A percentile compares a stretch with the other conserved stretches of the same genome.
Evolutionary conservation across 1,140 invertebrate species (phyloP).

Genomic region (Portunus trituberculatus): DNA sequence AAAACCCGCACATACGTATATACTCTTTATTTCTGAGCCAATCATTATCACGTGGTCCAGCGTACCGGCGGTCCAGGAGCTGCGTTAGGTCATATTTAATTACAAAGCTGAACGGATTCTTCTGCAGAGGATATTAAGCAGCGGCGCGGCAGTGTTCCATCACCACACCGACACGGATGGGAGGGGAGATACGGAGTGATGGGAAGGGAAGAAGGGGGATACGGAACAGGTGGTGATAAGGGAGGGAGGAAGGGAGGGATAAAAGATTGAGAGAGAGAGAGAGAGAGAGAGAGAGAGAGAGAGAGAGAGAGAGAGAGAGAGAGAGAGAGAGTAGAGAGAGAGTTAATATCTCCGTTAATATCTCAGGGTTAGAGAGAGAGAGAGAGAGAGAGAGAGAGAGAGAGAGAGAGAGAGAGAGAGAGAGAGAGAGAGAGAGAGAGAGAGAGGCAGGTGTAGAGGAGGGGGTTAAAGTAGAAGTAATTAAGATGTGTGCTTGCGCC

Average conservation of each 20-base stretch:
- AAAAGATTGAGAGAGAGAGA: no score
- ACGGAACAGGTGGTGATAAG: not conserved
- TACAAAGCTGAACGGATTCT: slow-evolving; percentile 2
- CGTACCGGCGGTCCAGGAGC: not conserved
- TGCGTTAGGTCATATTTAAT: slow-evolving; percentile 4
- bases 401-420: no score
- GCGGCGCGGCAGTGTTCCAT: not conserved
- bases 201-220: not conserved
- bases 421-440: not conserved
- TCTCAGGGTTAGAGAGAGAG: no score
- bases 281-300: no score
- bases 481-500: not conserved
- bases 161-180: not conserved
- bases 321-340: no score
- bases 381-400: no score
- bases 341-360: no score
- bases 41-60: not conserved
- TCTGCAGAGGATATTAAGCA: slow-evolving; percentile 4
- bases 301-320: no score
- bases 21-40: not conserved
- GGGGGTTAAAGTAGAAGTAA: not conserved
- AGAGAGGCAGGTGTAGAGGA: not conserved
- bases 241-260: not conserved
- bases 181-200: not conserved
- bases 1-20: no score